phyloP scores from a whole-genome alignment of 2,888 invertebrate species.

The Emesis russula region DNA sequence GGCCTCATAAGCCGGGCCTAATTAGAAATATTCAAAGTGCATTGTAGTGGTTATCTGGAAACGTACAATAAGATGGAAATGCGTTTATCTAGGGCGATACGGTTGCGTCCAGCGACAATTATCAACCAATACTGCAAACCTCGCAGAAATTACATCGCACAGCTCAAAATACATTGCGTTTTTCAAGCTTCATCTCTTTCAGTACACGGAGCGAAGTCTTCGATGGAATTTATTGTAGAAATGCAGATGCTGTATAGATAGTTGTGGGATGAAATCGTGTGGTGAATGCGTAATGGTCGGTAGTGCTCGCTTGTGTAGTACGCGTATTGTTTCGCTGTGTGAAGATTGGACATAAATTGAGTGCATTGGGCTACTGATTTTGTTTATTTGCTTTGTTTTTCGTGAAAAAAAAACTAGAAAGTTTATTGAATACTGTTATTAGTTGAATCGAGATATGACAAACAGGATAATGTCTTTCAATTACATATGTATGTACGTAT shows the following conservation, averaged over 20 bases:
- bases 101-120: slow-evolving; percentile 94
- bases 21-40: slow-evolving; percentile 96
- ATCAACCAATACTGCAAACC: slow-evolving; percentile 90
- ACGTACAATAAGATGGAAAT: slow-evolving; percentile 95
- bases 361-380: slow-evolving; percentile 36
- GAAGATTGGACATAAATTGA: slow-evolving; percentile 79
- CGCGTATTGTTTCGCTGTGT: slow-evolving; percentile 78
- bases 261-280: slow-evolving; percentile 92
- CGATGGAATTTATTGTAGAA: slow-evolving; percentile 71
- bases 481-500: no score
- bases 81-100: slow-evolving; percentile 95
- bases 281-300: slow-evolving; percentile 95
- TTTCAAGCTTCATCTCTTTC: slow-evolving; percentile 48
- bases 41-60: slow-evolving; percentile 94
- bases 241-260: slow-evolving; percentile 46
- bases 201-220: slow-evolving; percentile 35
- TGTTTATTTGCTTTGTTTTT: neutral
- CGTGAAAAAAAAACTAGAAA: neutral
- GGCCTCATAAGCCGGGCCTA: slow-evolving; percentile 95
- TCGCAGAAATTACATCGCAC: slow-evolving; percentile 89
- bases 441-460: neutral
- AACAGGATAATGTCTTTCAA: no score
- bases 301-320: slow-evolving; percentile 94
- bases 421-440: neutral
- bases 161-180: slow-evolving; percentile 88